These are phyloP conservation scores for Condylostylus longicornis DNA, from an alignment of 1,140 invertebrate genomes.

Conservation along the genomic window DNA sequence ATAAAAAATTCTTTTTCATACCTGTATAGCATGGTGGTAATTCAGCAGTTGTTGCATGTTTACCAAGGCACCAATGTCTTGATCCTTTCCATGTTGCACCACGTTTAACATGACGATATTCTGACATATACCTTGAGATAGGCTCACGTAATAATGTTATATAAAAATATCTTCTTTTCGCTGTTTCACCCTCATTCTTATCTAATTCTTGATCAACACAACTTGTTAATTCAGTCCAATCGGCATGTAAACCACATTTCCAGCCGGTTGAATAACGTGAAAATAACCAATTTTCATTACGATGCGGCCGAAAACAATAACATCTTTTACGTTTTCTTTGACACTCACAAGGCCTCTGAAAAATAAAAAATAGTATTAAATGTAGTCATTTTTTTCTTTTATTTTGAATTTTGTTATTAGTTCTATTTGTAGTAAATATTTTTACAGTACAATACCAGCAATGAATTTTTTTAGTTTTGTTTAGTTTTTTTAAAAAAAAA, in stretches of 20 bases:
- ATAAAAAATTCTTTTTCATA: slow-evolving; percentile 13
- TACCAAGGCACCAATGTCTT: slow-evolving; percentile 74
- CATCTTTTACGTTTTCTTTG: slow-evolving; percentile 73
- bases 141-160: slow-evolving; percentile 90
- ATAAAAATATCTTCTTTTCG: slow-evolving; percentile 84
- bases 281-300: slow-evolving; percentile 91
- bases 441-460: no score
- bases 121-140: slow-evolving; percentile 76
- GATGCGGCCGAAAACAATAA: slow-evolving; percentile 80
- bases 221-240: slow-evolving; percentile 91
- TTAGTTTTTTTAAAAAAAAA: no score
- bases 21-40: slow-evolving; percentile 65
- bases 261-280: slow-evolving; percentile 96
- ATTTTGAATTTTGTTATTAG: no score
- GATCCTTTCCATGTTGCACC: slow-evolving; percentile 95
- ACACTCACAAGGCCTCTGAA: slow-evolving; percentile 70
- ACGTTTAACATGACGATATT: slow-evolving; percentile 88
- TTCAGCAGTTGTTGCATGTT: slow-evolving; percentile 57
- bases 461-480: no score
- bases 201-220: slow-evolving; percentile 79
- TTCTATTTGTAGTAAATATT: no score
- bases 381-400: no score
- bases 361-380: neutral
- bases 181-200: slow-evolving; percentile 63
- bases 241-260: slow-evolving; percentile 96